Evolutionary conservation across 2,888 invertebrate species (phyloP).

Genomic region (Phragmatobia fuliginosa): DNA sequence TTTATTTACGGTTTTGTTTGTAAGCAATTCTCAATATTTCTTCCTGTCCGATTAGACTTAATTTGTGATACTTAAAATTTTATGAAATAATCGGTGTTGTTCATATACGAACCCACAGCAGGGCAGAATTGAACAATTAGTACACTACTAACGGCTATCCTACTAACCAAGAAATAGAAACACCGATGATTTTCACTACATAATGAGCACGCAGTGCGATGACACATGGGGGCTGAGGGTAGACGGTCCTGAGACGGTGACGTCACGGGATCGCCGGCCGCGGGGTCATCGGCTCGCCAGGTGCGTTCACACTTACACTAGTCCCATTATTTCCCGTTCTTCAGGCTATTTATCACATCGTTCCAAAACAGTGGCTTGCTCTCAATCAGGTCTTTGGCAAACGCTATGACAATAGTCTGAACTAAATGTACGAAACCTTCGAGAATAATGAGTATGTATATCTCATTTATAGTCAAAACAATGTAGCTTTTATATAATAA

Average conservation of each 20-base stretch:
- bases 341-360: slow-evolving; percentile 50
- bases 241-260: slow-evolving; percentile 74
- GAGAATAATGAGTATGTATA: background rate
- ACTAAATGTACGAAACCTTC: background rate
- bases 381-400: slow-evolving; percentile 13
- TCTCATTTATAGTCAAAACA: background rate
- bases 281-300: slow-evolving; percentile 79
- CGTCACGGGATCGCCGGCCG: slow-evolving; percentile 78
- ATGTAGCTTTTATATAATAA: background rate
- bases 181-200: slow-evolving; percentile 22
- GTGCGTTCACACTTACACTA: slow-evolving; percentile 73
- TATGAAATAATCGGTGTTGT: background rate
- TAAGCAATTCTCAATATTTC: background rate
- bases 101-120: background rate
- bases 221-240: slow-evolving; percentile 60
- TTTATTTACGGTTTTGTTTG: background rate
- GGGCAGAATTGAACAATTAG: background rate
- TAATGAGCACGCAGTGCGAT: slow-evolving; percentile 55
- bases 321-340: slow-evolving; percentile 62
- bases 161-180: slow-evolving; percentile 3
- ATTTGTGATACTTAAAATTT: too few species aligned
- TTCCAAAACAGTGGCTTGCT: slow-evolving; percentile 24
- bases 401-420: slow-evolving; percentile 1
- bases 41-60: background rate
- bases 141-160: background rate